A percentile compares a stretch with the other conserved stretches of the same genome.
These are phyloP conservation scores for Dicaeum eximium DNA, from an alignment of 2,113 vertebrate genomes.

Conservation along the genomic window DNA sequence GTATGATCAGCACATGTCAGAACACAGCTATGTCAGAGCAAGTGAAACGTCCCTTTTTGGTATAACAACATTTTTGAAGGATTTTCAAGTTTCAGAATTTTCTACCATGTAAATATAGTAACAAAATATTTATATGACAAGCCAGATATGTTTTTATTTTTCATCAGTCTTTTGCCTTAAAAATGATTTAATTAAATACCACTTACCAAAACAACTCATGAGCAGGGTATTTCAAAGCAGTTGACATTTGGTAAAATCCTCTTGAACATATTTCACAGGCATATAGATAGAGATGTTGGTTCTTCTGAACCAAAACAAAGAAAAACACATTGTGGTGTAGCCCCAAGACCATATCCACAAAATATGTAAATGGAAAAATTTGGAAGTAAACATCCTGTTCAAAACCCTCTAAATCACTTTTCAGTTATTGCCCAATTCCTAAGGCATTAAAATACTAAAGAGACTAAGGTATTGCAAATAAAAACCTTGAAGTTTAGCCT, in stretches of 20 bases:
- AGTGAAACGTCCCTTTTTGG: neutral
- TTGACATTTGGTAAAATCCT: neutral
- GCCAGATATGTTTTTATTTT: neutral
- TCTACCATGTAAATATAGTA: neutral
- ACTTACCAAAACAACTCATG: neutral
- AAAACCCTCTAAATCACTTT: neutral
- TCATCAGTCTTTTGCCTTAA: neutral
- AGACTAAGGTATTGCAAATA: neutral
- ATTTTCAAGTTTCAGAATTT: neutral
- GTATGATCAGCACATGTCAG: neutral
- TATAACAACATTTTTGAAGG: neutral
- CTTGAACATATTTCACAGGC: neutral
- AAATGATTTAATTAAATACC: neutral
- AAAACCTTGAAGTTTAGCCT: neutral
- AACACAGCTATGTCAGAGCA: neutral
- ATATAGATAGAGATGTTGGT: neutral
- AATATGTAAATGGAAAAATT: neutral
- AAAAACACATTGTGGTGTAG: neutral
- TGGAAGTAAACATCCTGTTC: neutral
- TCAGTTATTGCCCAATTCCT: neutral
- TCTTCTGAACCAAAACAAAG: neutral
- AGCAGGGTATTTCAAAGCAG: neutral
- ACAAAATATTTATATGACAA: neutral
- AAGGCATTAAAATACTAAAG: neutral
- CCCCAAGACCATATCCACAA: neutral